Conservation (phyloP, 2,888 invertebrate genomes). For the Aplocera efformata region DNA sequence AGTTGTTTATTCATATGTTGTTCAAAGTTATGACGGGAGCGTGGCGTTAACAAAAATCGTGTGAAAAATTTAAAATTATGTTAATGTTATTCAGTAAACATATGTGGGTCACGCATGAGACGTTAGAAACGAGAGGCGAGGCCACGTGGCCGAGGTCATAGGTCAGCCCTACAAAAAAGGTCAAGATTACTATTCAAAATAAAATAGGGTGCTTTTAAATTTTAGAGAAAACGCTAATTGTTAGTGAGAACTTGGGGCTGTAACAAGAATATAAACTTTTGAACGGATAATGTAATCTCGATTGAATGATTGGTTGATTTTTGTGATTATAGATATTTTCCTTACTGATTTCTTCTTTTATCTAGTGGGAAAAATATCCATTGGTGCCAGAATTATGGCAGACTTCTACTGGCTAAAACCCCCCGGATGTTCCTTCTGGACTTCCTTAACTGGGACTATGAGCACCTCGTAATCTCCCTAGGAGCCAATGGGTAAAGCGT, state of each 20-base stretch:
- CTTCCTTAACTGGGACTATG: no score
- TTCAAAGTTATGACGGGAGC: constrained; percentile 25
- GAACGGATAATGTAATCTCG: no score
- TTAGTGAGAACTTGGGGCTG: constrained; percentile 2
- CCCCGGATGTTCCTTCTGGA: no score
- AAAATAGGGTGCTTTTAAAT: constrained; percentile 41
- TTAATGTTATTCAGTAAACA: constrained; percentile 42
- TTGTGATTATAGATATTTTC: no score
- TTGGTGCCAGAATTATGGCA: no score
- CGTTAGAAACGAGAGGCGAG: constrained; percentile 33
- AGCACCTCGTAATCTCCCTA: no score
- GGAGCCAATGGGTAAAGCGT: no score
- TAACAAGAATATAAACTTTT: no score
- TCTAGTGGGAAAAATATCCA: no score
- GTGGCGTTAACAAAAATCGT: constrained; percentile 39
- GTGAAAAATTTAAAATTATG: constrained; percentile 49
- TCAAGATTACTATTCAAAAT: constrained; percentile 45
- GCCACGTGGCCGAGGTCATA: constrained; percentile 69
- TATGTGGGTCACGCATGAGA: constrained; percentile 45
- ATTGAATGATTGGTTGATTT: no score
- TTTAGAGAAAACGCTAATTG: constrained; percentile 24
- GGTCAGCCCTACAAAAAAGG: constrained; percentile 54
- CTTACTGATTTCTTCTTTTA: no score
- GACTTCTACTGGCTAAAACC: no score
- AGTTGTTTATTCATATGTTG: constrained; percentile 5